Evolutionary conservation across 2,113 vertebrate genomes (phyloP).

Genomic region (Onychorhynchus coronatus): DNA sequence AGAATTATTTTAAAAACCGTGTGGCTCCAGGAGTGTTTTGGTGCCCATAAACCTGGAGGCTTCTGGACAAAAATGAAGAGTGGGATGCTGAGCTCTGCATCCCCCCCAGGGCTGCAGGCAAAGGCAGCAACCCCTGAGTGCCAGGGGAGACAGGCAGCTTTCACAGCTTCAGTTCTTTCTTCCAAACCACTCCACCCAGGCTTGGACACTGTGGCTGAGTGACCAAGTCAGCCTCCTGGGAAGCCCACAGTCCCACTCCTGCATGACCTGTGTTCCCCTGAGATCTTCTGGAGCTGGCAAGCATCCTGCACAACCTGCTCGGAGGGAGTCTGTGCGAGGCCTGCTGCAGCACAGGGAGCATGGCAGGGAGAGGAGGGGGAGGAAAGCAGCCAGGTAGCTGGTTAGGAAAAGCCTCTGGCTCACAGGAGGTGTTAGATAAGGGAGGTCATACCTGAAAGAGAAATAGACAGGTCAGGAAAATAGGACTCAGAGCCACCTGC

Average conservation of each 20-base stretch:
- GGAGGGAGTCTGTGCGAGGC: not conserved
- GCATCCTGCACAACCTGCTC: not conserved
- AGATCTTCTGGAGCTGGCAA: conserved; percentile 25
- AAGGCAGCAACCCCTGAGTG: not conserved
- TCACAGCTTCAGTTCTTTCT: not conserved
- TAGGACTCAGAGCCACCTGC: not conserved
- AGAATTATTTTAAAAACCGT: not conserved
- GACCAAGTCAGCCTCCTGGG: not conserved
- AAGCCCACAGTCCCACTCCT: not conserved
- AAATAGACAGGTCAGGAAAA: conserved; percentile 29
- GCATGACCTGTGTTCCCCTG: conserved; percentile 1
- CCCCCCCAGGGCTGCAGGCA: rapidly evolving
- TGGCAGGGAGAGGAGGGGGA: not conserved
- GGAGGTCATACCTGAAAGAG: conserved; percentile 65
- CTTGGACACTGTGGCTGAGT: not conserved
- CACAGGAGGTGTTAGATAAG: conserved; percentile 56
- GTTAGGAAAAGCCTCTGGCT: conserved; percentile 62
- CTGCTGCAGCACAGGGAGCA: conserved; percentile 4
- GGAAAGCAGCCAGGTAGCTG: conserved; percentile 42
- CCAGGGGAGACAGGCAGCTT: not conserved
- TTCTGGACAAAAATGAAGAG: not conserved
- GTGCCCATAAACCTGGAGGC: not conserved
- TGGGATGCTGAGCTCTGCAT: not conserved
- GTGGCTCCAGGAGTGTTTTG: not conserved
- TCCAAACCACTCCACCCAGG: not conserved